Base-by-base conservation (phyloP, 2,797 vertebrate species). In the Melanotaenia maccullochi region DNA sequence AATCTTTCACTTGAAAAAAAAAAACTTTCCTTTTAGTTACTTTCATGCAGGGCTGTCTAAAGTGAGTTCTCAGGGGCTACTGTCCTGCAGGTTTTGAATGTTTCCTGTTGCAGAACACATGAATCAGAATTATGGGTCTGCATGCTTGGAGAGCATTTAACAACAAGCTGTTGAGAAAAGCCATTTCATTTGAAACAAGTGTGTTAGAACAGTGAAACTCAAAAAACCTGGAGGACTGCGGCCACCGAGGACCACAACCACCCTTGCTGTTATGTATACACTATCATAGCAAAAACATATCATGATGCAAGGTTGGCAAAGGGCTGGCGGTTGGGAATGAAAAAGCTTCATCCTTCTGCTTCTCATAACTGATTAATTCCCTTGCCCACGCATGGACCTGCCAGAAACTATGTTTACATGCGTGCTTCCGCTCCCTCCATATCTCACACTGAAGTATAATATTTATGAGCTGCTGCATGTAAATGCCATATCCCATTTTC, bases 391-490 rank as follows among this genome's bases (percentile, higher is more conserved):
- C 58, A 42, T 55, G 35, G n/a, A 68, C 35, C 47, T 58, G 60
- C 30, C 51, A 83, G 54, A 61, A 49, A 59, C 11, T 47, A 22
- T 73, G 67, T 70, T 75, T 68, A 67, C 62, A 58, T 40, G 35
- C 65, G 68, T 65, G 60, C 49, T 55, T 20, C 35, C 55, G 36
- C 71, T 75, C 65, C 63, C 52, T 85, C 52, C 49, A 67, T 76
- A 55, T 75, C 69, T 81, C 32, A 75, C 24, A 62, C 36, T 71
- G 32, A 71, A 51, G 28, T 69, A 18, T 59, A 65, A 60, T 76
- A 82, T 88, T 79, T 33, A 85, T 89, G 73, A 74, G 42, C 56
- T 61, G 38, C 67, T 71, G 54, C 58, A 67, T 79, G 69, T 81
- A 75, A 83, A 87, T 82, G 79, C 49, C 62, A 69, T 57, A 62